Conservation (phyloP, 2,888 invertebrate genomes). For the Cosmia trapezina region DNA sequence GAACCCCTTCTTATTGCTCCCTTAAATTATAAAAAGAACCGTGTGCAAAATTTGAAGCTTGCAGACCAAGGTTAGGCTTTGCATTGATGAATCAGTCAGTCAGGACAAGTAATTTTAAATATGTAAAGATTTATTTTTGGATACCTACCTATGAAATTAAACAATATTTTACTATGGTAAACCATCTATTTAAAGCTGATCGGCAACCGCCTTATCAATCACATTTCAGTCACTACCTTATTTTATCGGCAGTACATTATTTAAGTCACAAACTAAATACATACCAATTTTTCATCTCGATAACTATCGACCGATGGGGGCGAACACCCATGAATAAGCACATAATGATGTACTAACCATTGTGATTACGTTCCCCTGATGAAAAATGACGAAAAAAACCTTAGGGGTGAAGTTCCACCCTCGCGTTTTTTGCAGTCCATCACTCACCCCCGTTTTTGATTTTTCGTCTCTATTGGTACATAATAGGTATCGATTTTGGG, state of each 20-base stretch:
- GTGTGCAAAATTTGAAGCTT: no score
- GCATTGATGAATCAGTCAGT: no score
- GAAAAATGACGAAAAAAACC: conserved; percentile 74
- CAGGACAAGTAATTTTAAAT: no score
- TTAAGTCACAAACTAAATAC: conserved; percentile 25
- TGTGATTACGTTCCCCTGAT: conserved; percentile 73
- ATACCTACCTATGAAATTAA: no score
- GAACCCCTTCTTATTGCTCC: no score
- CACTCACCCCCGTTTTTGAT: conserved; percentile 79
- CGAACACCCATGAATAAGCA: conserved; percentile 77
- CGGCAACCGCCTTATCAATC: no score
- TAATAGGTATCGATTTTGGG: conserved; percentile 83
- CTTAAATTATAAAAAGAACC: no score
- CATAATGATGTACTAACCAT: conserved; percentile 79
- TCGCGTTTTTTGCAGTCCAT: conserved; percentile 73
- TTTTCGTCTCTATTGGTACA: conserved; percentile 82
- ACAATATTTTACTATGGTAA: no score
- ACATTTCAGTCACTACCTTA: neutral
- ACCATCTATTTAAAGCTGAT: neutral
- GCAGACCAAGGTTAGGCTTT: no score
- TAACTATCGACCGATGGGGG: conserved; percentile 60
- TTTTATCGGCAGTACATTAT: conserved; percentile 7
- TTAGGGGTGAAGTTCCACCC: conserved; percentile 76
- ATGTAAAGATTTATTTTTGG: no score
- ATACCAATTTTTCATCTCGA: conserved; percentile 44